Evolutionary conservation across 2,888 invertebrate genomes (phyloP), one percentile per base, ranked within the genome.

Genomic region (Dorcus hopei): DNA sequence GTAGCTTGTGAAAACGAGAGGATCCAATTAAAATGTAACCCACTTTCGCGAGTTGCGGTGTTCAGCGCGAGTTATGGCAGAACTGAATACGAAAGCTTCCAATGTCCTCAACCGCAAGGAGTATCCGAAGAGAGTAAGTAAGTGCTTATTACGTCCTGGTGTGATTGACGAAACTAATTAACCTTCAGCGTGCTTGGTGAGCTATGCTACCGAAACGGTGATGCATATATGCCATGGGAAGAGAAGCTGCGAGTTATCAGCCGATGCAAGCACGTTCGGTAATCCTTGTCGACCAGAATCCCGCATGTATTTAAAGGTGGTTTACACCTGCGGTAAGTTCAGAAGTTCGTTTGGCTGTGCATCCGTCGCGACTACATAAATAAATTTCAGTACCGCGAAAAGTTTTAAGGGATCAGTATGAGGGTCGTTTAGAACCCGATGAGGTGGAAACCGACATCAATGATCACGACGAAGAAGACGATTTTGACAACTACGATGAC

Each of bases 51-150:
- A 72, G 89, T 97, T 53, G 95, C 95, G 54, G 89, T 97, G 73
- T 95, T 93, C 81, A 94, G 94, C 45, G 95, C 96, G 40, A 89
- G 90, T 79, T 97, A 92, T 76, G 96, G 96, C 5, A 85, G 95
- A 65, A 92, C 93, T 0, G 90, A 91, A 74, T 90, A 90, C 71
- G 93, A 94, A 78, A 93, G 90, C 68, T 86, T 91, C 65, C 91
- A 92, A 74, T 93, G 93, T 75, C 90, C 91, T 8, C 90, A 93
- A 72, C 90, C 91, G 0, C 86, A 88, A 73, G 93, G 93, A 52
- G 91, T 93, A 72, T 87, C 88, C 63, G 93, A 93, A 77, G 92
- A 93, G 82, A 92, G 93, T 93, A 79, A 88, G 90, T 86, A 65
- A 41, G 23, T 48, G 16, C 48, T 48, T 23, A 53, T 33, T 19